Evolutionary conservation across 2,888 invertebrate species (phyloP).

Genomic region (Nipponacmea schrenckii): DNA sequence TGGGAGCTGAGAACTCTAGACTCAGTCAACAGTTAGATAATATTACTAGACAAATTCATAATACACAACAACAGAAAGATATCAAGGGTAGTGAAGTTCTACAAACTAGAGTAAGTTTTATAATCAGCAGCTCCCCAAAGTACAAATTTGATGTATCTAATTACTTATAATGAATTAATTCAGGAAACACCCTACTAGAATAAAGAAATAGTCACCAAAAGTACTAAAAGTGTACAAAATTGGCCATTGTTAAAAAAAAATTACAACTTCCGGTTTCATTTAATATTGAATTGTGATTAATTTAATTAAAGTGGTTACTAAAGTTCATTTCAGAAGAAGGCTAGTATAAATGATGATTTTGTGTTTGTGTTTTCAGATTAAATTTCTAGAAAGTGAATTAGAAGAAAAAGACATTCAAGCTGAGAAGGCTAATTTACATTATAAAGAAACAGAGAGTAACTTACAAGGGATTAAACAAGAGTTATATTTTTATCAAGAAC

Average conservation of each 20-base stretch:
- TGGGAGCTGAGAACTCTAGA: slow-evolving; percentile 40
- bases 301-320: too few species aligned
- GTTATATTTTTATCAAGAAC: slow-evolving; percentile 48
- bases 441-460: slow-evolving; percentile 45
- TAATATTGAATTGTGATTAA: too few species aligned
- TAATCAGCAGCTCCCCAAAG: too few species aligned
- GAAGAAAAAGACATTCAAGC: slow-evolving; percentile 48
- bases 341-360: too few species aligned
- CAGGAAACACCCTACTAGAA: too few species aligned
- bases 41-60: slow-evolving; percentile 21
- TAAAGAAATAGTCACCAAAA: too few species aligned
- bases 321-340: too few species aligned
- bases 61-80: slow-evolving; percentile 34
- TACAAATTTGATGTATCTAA: too few species aligned
- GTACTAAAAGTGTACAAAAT: too few species aligned
- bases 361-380: slow-evolving; percentile 27
- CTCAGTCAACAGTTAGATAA: slow-evolving; percentile 43
- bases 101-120: slow-evolving; percentile 25
- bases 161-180: too few species aligned
- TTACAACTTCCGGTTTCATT: too few species aligned
- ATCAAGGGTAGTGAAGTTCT: slow-evolving; percentile 10
- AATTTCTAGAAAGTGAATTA: slow-evolving; percentile 44
- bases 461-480: slow-evolving; percentile 49
- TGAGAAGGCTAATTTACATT: slow-evolving; percentile 39
- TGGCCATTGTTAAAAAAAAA: too few species aligned